Base-by-base conservation (phyloP, 2,888 invertebrate genomes). In the Micoletzkya japonica region DNA sequence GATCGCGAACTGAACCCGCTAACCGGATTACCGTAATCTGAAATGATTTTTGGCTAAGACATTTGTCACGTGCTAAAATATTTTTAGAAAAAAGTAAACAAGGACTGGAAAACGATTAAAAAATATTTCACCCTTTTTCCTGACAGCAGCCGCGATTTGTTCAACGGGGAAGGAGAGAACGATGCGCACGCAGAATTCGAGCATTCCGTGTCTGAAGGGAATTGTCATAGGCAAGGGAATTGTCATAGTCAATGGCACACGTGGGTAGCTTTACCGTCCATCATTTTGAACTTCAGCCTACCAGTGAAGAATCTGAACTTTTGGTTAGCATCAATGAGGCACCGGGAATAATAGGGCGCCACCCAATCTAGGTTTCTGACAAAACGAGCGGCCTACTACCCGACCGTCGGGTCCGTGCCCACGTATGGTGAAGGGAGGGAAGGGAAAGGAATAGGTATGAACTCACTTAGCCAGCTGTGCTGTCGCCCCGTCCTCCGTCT, bases 141-240 rank as follows among this genome's bases (percentile, higher is more conserved):
- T 52, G 2, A 66, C 54, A 37, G 64, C 64, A 2, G 39, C 30
- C 4, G 54, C 64, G 2, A 68, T 49, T 57, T 68, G 57, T 26
- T 68, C 68, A 7, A 49, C 58, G 34, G 57, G 68, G 30, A 24
- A 68, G 30, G 58, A 58, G 1, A 68, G 68, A 28, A 68, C 49
- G 58, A 68, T 58, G 14, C 68, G 68, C 6, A 68, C 68, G 6
- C 44, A 57, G 44, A 68, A 68, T 26, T 68, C 68, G 32, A 68
- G 57, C 58, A 68, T 68, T 36, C 68, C 68, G 34, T 34, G 34
- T 49, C 68, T 68, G 60, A 4, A 56, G n/a, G 28, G 24, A 7
- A 56, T 14, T 10, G 24, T 44, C 44, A 44, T n/a, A n/a, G n/a
- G n/a, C n/a, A n/a, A n/a, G n/a, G n/a, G n/a, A n/a, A n/a, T n/a